Evolutionary conservation across 2,113 vertebrate species (phyloP).

Genomic region (Grammomys dolichurus): DNA sequence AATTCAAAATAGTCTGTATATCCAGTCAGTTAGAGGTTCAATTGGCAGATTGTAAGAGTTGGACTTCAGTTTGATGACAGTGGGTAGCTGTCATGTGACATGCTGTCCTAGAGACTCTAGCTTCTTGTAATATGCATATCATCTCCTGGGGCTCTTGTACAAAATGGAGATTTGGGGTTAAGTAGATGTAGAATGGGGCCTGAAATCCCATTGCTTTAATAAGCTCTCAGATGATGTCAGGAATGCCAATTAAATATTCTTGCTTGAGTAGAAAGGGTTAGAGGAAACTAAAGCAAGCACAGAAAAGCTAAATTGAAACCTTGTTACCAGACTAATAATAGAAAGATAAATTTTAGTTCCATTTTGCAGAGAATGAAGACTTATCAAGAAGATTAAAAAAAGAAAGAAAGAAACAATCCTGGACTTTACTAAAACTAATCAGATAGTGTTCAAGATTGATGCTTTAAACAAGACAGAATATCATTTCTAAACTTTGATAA

Average conservation of each 20-base stretch:
- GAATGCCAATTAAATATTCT: background rate
- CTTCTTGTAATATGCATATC: background rate
- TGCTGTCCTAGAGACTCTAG: background rate
- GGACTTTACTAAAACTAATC: background rate
- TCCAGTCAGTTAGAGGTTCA: background rate
- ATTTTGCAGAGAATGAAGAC: conserved; percentile 29
- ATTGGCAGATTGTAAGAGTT: background rate
- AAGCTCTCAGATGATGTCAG: background rate
- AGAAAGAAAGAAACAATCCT: background rate
- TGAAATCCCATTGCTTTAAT: background rate
- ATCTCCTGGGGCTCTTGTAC: background rate
- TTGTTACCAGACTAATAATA: background rate
- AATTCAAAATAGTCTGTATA: background rate
- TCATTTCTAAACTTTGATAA: background rate
- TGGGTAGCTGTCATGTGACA: background rate
- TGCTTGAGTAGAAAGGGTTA: background rate
- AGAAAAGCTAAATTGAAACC: background rate
- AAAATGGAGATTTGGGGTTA: conserved; percentile 15
- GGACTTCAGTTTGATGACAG: background rate
- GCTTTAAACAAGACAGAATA: background rate
- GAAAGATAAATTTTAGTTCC: background rate
- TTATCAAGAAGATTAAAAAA: background rate
- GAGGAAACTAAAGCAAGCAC: background rate
- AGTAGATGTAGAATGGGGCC: background rate
- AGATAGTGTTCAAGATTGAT: background rate